Base-by-base conservation (phyloP, 2,888 invertebrate species). In the Diloba caeruleocephala region DNA sequence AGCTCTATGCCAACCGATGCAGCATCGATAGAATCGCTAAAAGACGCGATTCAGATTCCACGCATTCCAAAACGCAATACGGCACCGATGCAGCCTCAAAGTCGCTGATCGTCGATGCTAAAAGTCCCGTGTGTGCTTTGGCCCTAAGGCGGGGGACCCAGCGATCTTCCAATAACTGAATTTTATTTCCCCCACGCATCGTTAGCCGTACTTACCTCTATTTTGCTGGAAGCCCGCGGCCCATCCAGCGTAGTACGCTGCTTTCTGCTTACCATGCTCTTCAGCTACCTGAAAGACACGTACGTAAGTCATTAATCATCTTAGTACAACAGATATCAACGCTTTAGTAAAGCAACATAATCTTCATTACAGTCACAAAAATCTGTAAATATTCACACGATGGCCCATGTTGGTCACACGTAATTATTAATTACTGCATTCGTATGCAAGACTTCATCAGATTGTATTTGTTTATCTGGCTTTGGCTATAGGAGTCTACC, bases 201-300 rank as follows among this genome's bases (percentile, higher is more conserved):
- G 12, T 19, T 10, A 34, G 38, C 25, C 14, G 33, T 39, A 33
- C 14, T 50, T 46, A 65, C 92, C 92, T 88, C 92, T 88, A 76
- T 94, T 95, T 64, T 95, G 95, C 55, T 95, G 95, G 78, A 94
- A 95, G 1, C 96, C 96, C 0, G 96, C 96, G 74, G 95, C 94
- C 94, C 95, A 96, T 4, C 96, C 96, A 1, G 96, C 96, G 81
- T 95, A 95, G 83, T 95, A 96, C 2, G 95, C 96, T 10, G 97
- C 96, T 77, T 97, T 97, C 84, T 96, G 96, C 81, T 97, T 96
- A 2, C 97, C 97, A 74, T 97, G 97, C 82, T 98, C 97, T 79
- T 97, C 97, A 0, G 98, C 98, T 71, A 96, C 96, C 93, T 93
- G 71, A 0, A 82, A 81, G 32, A 29, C 12, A 17, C 25, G 44